Conservation (phyloP, 2,797 vertebrate species). For the Danio albolineatus region DNA sequence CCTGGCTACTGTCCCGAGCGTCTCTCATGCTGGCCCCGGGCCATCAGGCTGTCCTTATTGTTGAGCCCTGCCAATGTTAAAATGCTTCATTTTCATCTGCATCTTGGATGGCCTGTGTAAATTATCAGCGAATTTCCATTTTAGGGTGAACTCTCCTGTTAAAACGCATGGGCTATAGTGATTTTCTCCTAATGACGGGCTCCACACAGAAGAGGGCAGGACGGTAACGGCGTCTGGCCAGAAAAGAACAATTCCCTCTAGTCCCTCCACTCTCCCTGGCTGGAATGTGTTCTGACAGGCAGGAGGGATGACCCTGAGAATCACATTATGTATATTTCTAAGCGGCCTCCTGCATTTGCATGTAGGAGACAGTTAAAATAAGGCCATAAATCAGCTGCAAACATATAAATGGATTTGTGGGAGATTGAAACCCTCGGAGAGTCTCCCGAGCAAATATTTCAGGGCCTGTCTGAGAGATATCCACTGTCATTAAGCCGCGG, state of each 20-base stretch:
- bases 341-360: constrained; percentile 78
- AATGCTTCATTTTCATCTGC: background rate
- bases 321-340: constrained; percentile 85
- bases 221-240: constrained; percentile 60
- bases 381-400: constrained; percentile 83
- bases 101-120: background rate
- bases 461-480: constrained; percentile 72
- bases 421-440: constrained; percentile 81
- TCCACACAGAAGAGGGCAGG: constrained; percentile 70
- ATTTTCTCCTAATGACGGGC: constrained; percentile 66
- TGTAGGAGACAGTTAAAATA: constrained; percentile 85
- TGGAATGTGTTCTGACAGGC: constrained; percentile 74
- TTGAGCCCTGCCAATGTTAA: too few species aligned
- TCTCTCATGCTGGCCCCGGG: too few species aligned
- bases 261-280: constrained; percentile 66
- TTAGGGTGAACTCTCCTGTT: background rate
- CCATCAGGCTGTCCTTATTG: too few species aligned
- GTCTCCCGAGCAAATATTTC: constrained; percentile 81
- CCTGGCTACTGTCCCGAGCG: too few species aligned
- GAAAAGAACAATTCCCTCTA: constrained; percentile 70
- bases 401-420: constrained; percentile 83
- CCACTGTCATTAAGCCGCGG: constrained; percentile 77
- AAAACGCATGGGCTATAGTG: constrained; percentile 62
- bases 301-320: constrained; percentile 84
- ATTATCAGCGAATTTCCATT: background rate